Evolutionary conservation across 1,140 invertebrate genomes (phyloP).

Genomic region (Gryllus bimaculatus): DNA sequence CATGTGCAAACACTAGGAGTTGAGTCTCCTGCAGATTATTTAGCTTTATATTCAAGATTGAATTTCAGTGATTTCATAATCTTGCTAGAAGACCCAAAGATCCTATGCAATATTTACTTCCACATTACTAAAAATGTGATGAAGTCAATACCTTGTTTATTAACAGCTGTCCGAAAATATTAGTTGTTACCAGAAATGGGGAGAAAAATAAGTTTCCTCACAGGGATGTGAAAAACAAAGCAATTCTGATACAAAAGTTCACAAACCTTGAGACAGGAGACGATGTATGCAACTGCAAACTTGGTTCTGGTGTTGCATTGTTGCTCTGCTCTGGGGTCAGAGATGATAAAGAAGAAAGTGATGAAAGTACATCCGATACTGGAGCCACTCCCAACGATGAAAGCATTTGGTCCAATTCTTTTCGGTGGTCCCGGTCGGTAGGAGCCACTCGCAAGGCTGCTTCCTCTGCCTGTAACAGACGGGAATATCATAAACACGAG

Average conservation of each 20-base stretch:
- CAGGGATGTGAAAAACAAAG: too few relatives aligned
- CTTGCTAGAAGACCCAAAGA: too few relatives aligned
- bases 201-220: not conserved
- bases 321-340: conserved; percentile 62
- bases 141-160: too few relatives aligned
- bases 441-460: conserved; percentile 48
- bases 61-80: too few relatives aligned
- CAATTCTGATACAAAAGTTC: not conserved
- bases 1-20: too few relatives aligned
- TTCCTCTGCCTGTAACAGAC: conserved; percentile 50
- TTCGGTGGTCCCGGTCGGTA: conserved; percentile 54
- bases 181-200: not conserved
- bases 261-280: conserved; percentile 15
- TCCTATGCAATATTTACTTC: too few relatives aligned
- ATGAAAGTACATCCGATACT: conserved; percentile 73
- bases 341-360: conserved; percentile 73
- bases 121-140: too few relatives aligned
- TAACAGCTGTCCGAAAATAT: too few relatives aligned
- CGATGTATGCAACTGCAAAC: conserved; percentile 44
- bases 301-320: conserved; percentile 70
- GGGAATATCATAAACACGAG: conserved; percentile 12
- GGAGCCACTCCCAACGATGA: conserved; percentile 75
- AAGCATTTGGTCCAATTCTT: conserved; percentile 75
- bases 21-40: too few relatives aligned
- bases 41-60: too few relatives aligned